Base-by-base conservation (phyloP, 2,888 invertebrate species). In the Mesorhabditis spiculigera region DNA sequence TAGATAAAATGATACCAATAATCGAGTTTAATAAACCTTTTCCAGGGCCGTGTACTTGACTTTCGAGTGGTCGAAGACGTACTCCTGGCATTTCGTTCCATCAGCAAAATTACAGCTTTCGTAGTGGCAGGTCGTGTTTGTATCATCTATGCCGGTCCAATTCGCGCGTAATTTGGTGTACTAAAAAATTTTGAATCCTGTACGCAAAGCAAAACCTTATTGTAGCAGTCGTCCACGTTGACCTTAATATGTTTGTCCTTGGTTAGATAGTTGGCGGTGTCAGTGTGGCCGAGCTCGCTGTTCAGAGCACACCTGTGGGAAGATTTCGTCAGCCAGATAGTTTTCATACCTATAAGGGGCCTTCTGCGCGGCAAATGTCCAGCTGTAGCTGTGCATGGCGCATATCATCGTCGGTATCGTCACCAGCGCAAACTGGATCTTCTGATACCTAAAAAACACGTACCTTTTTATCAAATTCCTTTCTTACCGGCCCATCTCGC, bases 371-470 rank as follows among this genome's bases (percentile, higher is more conserved):
- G 84, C 82, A 69, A 86, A 86, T 0, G 86, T 86, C 86, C 86
- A 86, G 10, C 81, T 79, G n/a, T 86, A 71, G 4, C 83, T 82
- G 73, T 86, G 86, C 82, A 86, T 81, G 5, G 86, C 81, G 41
- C 81, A 80, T 68, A 86, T 75, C 43, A 86, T 79, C 5, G 84
- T 82, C 3, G 86, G 86, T 3, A 86, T 74, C 64, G 82, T 82
- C 4, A 86, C 85, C 69, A 86, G 71, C 5, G 83, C 45, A 67
- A 86, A 86, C 72, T 86, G 86, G 43, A 83, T 76, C 68, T 74
- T 73, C 50, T 78, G 78, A 69, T 76, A 78, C 65, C 71, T 73
- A 58, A 68, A 68, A 45, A 64, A 41, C 4, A 67, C 13, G 13
- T 13, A 28, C 28, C 3, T 43, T 8, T n/a, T 13, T 8, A 28